These are phyloP conservation scores for Himalopsyche japonica DNA, from an alignment of 2,888 invertebrate genomes.

Conservation along the genomic window DNA sequence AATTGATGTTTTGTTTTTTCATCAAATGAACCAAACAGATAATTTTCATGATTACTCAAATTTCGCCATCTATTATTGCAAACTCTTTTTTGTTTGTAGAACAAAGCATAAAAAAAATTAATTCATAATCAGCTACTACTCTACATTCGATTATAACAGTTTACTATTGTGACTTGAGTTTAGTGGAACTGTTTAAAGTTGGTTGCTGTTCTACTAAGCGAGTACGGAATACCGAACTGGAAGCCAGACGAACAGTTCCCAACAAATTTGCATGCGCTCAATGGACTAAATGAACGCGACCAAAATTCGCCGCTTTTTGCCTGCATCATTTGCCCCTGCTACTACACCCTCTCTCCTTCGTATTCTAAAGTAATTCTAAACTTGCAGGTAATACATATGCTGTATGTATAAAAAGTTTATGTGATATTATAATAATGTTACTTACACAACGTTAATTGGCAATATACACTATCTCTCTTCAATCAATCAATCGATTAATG, in stretches of 20 bases:
- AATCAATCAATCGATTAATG: too few relatives aligned
- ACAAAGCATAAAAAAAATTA: too few relatives aligned
- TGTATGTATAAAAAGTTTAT: too few relatives aligned
- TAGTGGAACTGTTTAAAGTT: neutral
- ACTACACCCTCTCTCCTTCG: neutral
- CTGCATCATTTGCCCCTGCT: neutral
- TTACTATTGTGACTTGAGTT: neutral
- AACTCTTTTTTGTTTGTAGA: too few relatives aligned
- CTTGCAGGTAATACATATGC: neutral
- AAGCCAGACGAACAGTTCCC: neutral
- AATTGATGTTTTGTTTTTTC: too few relatives aligned
- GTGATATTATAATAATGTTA: too few relatives aligned
- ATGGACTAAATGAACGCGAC: conserved; percentile 1
- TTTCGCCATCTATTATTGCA: too few relatives aligned
- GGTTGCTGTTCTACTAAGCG: neutral
- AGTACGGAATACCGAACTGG: neutral
- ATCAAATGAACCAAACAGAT: too few relatives aligned
- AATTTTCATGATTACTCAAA: too few relatives aligned
- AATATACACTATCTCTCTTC: too few relatives aligned
- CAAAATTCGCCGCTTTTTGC: neutral
- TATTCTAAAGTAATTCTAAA: neutral
- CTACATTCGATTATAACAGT: neutral
- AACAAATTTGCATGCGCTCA: neutral
- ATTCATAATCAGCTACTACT: too few relatives aligned
- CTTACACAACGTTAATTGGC: too few relatives aligned